Base-by-base conservation (phyloP, 2,888 invertebrate genomes). In the Ophion slaviceki region DNA sequence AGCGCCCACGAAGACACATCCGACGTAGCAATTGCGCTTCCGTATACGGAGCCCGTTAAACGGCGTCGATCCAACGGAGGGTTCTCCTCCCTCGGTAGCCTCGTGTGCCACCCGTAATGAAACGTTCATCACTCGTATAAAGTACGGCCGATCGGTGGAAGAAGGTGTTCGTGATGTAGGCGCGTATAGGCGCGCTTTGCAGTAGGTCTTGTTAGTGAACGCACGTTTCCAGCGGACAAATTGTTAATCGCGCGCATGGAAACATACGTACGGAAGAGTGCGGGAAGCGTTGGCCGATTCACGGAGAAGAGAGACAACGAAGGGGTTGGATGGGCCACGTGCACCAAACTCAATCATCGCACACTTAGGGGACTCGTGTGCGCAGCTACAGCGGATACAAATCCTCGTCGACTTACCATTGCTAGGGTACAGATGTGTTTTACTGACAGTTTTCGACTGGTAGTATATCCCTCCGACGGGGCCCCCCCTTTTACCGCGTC, bases 371-470 rank as follows among this genome's bases (percentile, higher is more conserved):
- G 47, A 11, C 40, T 68, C 32, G 32, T 10, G n/a, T 32, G 64
- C 32, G 76, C 53, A 53, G 53, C 11, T 47, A 53, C 17, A 28
- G 76, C 32, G 47, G 53, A n/a, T 76, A 57, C 74, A 74, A 74
- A 80, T 80, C 32, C 66, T 40, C 72, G 53, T 28, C 59, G 17
- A 28, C 40, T 47, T 14, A 14, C 59, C 61, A 47, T 62, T 2
- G 8, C 47, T 59, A 61, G n/a, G 17, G 53, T 70, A 68, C 36
- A 59, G 57, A 64, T 70, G 80, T 77, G 64, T 45, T 68, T 79
- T 77, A 80, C 75, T 72, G 83, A 81, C 81, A 85, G 85, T 82
- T 87, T 86, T 84, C 77, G 74, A 82, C 83, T 82, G 86, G 61
- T 78, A 86, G 78, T 70, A 80, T 78, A 71, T n/a, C 71, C 64